phyloP scores from a whole-genome alignment of 2,888 invertebrate genomes.

The Gonocerus acuteangulatus region DNA sequence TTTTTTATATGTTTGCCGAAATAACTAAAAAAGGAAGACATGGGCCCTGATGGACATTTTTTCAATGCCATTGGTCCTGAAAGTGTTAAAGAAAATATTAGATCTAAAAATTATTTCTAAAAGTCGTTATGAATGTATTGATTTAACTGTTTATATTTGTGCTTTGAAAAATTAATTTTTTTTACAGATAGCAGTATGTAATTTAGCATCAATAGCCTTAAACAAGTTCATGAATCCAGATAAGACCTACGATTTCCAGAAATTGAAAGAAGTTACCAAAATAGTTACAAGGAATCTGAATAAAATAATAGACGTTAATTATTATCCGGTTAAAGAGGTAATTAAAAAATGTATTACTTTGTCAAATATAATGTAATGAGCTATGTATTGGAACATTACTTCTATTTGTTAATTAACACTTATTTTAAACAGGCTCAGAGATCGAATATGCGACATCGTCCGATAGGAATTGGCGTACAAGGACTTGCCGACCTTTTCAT shows the following conservation, averaged over 20 bases:
- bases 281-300: constrained; percentile 85
- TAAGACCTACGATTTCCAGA: constrained; percentile 76
- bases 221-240: constrained; percentile 83
- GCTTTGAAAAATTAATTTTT: constrained; percentile 9
- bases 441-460: constrained; percentile 81
- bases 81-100: too few species aligned
- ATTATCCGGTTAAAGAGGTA: constrained; percentile 88
- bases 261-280: constrained; percentile 80
- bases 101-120: too few species aligned
- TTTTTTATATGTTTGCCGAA: too few species aligned
- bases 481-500: constrained; percentile 96
- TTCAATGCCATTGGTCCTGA: too few species aligned
- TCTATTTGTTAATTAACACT: background rate
- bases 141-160: too few species aligned
- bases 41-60: too few species aligned
- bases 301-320: constrained; percentile 94
- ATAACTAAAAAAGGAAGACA: too few species aligned
- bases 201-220: constrained; percentile 92
- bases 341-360: background rate
- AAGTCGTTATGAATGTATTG: too few species aligned
- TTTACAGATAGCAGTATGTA: constrained; percentile 79
- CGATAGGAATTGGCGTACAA: constrained; percentile 90
- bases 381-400: constrained; percentile 2
- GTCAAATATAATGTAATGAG: background rate
- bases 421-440: constrained; percentile 38